These are phyloP conservation scores for Himalopsyche kuldschensis DNA, from an alignment of 2,888 invertebrate species.

Conservation along the genomic window DNA sequence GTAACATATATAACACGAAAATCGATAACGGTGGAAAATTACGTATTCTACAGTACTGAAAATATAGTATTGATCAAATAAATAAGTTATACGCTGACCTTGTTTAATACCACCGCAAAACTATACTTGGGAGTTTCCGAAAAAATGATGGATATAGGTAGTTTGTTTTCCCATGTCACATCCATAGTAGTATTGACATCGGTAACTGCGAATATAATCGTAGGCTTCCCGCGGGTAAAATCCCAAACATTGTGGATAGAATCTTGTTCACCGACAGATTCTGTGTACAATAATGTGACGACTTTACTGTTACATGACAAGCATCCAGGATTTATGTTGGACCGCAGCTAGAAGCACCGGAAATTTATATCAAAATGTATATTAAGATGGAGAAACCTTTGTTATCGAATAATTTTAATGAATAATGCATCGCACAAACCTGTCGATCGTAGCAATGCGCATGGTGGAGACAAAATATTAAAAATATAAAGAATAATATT, in stretches of 20 bases:
- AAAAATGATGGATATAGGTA: constrained; percentile 49
- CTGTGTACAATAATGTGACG: constrained; percentile 56
- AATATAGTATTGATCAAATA: not conserved
- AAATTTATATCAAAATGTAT: not conserved
- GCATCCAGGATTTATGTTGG: constrained; percentile 51
- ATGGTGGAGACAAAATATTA: not conserved
- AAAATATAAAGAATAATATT: not conserved
- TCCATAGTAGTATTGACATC: constrained; percentile 51
- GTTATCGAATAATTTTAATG: not conserved
- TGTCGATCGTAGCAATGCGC: constrained; percentile 10
- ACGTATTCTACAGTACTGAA: not conserved
- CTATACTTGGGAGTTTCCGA: constrained; percentile 57
- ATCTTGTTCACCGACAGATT: constrained; percentile 61
- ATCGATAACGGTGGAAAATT: too few species aligned
- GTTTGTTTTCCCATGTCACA: constrained; percentile 55
- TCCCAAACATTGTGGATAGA: constrained; percentile 70
- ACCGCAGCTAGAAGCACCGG: constrained; percentile 44
- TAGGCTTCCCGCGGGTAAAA: constrained; percentile 61
- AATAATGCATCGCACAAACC: constrained; percentile 7
- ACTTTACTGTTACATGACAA: constrained; percentile 44
- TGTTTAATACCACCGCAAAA: constrained; percentile 63
- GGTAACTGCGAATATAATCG: constrained; percentile 60
- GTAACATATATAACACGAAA: too few species aligned
- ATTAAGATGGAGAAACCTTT: not conserved
- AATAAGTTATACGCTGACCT: constrained; percentile 50